These are phyloP conservation scores for Mus musculus DNA, from an alignment of 2,113 vertebrate genomes.

Conservation along the genomic window DNA sequence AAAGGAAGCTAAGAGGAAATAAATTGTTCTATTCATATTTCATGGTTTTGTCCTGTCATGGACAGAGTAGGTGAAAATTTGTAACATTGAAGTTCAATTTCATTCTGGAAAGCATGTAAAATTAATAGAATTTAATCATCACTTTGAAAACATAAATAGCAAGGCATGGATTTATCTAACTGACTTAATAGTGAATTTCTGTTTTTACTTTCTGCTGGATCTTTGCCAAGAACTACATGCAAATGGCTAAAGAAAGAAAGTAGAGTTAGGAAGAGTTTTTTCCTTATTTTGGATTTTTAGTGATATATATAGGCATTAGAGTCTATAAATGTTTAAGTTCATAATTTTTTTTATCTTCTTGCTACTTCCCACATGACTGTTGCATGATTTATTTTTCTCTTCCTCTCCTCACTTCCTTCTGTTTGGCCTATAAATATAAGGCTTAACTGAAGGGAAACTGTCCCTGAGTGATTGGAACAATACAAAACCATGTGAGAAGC, in stretches of 20 bases:
- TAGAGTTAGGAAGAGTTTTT: background rate
- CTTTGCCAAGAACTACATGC: background rate
- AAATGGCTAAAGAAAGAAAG: constrained; percentile 38
- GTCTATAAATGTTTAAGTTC: background rate
- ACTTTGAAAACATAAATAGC: background rate
- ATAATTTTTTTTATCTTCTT: background rate
- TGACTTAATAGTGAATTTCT: background rate
- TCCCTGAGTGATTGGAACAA: background rate
- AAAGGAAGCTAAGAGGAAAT: background rate
- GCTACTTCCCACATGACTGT: background rate
- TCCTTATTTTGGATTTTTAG: constrained; percentile 21
- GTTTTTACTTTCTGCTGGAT: constrained; percentile 31
- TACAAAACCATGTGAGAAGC: background rate
- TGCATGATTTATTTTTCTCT: constrained; percentile 33
- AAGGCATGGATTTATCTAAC: background rate
- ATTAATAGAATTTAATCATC: background rate
- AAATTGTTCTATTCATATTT: background rate
- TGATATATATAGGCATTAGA: background rate
- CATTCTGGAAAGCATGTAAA: background rate
- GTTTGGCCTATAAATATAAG: background rate
- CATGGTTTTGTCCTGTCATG: background rate
- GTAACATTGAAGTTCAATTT: constrained; percentile 24
- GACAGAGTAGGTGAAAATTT: background rate
- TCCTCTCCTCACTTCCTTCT: constrained; percentile 49
- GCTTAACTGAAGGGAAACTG: background rate